These are phyloP conservation scores for Polyergus mexicanus DNA, from an alignment of 1,140 invertebrate species.

Conservation along the genomic window DNA sequence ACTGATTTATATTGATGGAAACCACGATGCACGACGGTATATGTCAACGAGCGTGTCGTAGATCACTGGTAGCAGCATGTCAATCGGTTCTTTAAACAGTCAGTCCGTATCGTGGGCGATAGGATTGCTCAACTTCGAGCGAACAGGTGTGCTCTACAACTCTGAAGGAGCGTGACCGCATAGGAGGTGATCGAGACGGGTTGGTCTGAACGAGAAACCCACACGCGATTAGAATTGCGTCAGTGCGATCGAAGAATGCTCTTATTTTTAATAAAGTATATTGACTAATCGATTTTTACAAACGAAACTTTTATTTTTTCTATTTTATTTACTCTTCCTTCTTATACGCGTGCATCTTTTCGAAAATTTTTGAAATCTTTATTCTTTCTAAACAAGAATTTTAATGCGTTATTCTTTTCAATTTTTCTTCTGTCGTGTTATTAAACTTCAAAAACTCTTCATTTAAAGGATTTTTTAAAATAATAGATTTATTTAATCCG, in stretches of 20 bases:
- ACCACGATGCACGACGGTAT: not conserved
- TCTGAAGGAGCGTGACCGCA: slow-evolving; percentile 58
- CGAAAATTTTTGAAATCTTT: not conserved
- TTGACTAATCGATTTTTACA: not conserved
- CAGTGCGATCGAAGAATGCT: slow-evolving; percentile 13
- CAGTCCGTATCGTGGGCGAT: slow-evolving; percentile 61
- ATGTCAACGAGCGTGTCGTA: slow-evolving; percentile 38
- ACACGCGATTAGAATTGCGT: slow-evolving; percentile 72
- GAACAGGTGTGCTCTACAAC: slow-evolving; percentile 71
- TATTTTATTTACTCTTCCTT: not conserved
- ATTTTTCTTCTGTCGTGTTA: not conserved
- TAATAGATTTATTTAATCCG: not conserved
- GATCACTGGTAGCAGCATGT: slow-evolving; percentile 58
- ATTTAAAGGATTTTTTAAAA: not conserved
- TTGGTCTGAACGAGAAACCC: slow-evolving; percentile 64
- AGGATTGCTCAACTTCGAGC: slow-evolving; percentile 65
- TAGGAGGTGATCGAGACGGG: slow-evolving; percentile 44
- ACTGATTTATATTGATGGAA: slow-evolving; percentile 51
- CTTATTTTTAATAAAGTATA: not conserved
- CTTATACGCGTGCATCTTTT: not conserved
- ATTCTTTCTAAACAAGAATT: not conserved
- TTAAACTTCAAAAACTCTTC: not conserved
- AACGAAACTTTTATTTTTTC: not conserved
- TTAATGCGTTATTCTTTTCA: not conserved
- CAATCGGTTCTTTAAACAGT: slow-evolving; percentile 38